Conservation (phyloP, 2,113 vertebrate species). For the Mellivora capensis region DNA sequence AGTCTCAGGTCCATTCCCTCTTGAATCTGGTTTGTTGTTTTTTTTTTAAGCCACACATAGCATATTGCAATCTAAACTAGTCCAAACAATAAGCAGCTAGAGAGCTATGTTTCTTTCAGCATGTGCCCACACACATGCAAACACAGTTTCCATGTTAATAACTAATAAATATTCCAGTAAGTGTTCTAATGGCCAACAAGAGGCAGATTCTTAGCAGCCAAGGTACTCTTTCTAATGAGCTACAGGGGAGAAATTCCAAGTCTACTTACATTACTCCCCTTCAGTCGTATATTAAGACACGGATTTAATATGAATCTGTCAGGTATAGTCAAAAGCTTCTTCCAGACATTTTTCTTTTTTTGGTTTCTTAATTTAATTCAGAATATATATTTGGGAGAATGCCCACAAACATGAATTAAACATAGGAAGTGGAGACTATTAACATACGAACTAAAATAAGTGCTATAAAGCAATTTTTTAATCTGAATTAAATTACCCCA, state of each 20-base stretch:
- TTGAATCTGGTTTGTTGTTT: not conserved
- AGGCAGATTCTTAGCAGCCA: constrained; percentile 53
- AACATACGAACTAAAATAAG: constrained; percentile 53
- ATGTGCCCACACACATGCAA: not conserved
- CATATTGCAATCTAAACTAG: constrained; percentile 5
- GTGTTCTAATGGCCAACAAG: constrained; percentile 57
- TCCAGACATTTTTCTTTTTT: not conserved
- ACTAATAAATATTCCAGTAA: constrained; percentile 74
- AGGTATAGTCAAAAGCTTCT: constrained; percentile 28
- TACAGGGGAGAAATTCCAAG: constrained; percentile 58
- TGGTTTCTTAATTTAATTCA: constrained; percentile 57
- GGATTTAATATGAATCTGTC: constrained; percentile 41
- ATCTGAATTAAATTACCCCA: constrained; percentile 29
- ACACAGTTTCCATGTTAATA: constrained; percentile 27
- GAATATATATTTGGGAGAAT: constrained; percentile 51
- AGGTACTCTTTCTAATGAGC: constrained; percentile 40
- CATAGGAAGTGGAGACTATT: constrained; percentile 42
- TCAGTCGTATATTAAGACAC: constrained; percentile 33
- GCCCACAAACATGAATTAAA: constrained; percentile 59
- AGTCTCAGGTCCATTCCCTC: not conserved
- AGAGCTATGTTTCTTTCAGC: not conserved
- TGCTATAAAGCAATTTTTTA: constrained; percentile 40
- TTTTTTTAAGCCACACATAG: not conserved
- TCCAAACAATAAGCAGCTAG: not conserved
- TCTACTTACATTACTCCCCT: constrained; percentile 31